Percentiles rank a stretch among this genome's conserved stretches.
phyloP scores from a whole-genome alignment of 2,113 vertebrate species.

The Atractosteus spatula region DNA sequence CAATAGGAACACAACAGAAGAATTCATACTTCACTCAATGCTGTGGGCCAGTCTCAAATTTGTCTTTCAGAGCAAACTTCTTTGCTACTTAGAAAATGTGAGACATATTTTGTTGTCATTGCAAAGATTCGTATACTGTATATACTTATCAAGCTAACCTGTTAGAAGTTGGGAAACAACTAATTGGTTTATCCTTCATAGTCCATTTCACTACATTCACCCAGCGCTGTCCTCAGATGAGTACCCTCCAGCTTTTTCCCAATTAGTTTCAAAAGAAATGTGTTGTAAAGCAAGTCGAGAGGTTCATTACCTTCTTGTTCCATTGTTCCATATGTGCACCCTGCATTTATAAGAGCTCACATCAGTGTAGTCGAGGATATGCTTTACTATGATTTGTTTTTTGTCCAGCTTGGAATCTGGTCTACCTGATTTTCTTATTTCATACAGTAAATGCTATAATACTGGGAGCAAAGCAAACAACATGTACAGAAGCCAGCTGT shows the following conservation, averaged over 20 bases:
- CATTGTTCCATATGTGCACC: constrained; percentile 34
- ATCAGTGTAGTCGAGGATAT: constrained; percentile 11
- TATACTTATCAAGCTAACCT: too few species aligned
- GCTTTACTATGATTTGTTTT: neutral
- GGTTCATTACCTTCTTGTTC: constrained; percentile 68
- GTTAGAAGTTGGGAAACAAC: constrained; percentile 41
- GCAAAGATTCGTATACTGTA: too few species aligned
- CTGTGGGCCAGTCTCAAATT: neutral
- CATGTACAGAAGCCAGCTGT: too few species aligned
- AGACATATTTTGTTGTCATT: too few species aligned
- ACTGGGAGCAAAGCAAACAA: too few species aligned
- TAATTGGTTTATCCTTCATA: constrained; percentile 74
- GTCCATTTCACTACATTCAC: constrained; percentile 72
- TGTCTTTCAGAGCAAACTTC: constrained; percentile 29
- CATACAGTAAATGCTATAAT: too few species aligned
- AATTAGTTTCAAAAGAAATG: constrained; percentile 74
- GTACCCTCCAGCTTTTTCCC: constrained; percentile 69
- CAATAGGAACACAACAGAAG: too few species aligned
- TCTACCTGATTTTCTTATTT: too few species aligned
- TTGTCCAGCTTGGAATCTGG: too few species aligned
- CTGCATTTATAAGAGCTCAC: constrained; percentile 20
- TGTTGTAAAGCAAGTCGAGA: constrained; percentile 70
- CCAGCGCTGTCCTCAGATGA: constrained; percentile 70
- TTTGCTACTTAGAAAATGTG: constrained; percentile 5
- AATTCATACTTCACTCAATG: too few species aligned